phyloP scores from a whole-genome alignment of 2,797 vertebrate genomes.

The Anguilla marmorata region DNA sequence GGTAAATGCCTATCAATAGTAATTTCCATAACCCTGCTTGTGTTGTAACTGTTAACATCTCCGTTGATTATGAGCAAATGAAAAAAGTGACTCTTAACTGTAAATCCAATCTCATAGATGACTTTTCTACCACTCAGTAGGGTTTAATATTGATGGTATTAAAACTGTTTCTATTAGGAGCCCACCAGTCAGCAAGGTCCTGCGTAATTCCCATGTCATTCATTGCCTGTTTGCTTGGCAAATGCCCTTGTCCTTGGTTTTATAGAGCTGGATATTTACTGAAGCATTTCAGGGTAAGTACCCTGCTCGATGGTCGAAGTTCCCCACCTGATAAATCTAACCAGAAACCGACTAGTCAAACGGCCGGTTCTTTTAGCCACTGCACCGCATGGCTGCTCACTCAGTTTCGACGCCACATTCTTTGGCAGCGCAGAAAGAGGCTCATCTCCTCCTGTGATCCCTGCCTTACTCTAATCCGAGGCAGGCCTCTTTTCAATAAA shows the following conservation, averaged over 20 bases:
- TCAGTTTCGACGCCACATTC: not conserved
- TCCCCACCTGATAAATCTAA: not conserved
- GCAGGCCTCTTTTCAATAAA: not conserved
- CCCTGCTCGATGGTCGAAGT: not conserved
- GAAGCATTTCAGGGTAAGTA: not conserved
- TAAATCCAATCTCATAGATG: not conserved
- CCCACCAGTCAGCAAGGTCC: not conserved
- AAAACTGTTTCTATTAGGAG: not conserved
- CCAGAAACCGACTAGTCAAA: not conserved
- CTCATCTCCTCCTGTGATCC: slow-evolving; percentile 5
- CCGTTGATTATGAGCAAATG: not conserved
- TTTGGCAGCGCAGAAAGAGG: not conserved
- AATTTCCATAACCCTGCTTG: not conserved
- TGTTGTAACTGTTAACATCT: not conserved
- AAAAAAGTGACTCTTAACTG: not conserved
- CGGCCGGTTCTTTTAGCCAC: not conserved
- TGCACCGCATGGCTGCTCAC: not conserved
- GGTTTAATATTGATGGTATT: not conserved
- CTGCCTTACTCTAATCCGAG: not conserved
- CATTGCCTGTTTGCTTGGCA: not conserved
- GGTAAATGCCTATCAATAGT: not conserved
- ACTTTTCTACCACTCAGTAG: not conserved
- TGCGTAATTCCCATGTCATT: not conserved
- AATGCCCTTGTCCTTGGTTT: not conserved
- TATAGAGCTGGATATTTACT: not conserved